phyloP scores from a whole-genome alignment of 2,113 vertebrate species.

The Glaucomys volans region DNA sequence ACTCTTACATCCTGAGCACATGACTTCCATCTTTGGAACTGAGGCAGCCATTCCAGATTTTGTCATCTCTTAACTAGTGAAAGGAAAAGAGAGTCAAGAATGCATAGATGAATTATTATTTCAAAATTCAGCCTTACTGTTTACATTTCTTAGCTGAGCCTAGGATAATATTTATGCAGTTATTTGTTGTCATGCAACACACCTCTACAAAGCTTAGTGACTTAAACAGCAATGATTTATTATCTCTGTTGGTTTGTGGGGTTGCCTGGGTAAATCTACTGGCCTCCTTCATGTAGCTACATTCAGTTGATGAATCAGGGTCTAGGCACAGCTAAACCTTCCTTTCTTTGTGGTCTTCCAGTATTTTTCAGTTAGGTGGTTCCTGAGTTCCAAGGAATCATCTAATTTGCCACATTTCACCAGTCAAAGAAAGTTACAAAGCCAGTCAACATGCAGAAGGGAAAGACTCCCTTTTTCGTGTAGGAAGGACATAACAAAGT shows the following conservation, averaged over 20 bases:
- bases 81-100: background rate
- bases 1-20: background rate
- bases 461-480: background rate
- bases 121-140: background rate
- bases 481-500: background rate
- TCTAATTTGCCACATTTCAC: background rate
- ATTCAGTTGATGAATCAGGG: background rate
- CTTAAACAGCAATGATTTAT: background rate
- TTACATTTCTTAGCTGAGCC: background rate
- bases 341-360: background rate
- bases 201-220: background rate
- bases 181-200: background rate
- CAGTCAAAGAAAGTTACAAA: background rate
- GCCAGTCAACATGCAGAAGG: background rate
- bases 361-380: background rate
- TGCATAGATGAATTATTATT: background rate
- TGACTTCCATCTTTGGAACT: background rate
- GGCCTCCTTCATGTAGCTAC: background rate
- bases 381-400: background rate
- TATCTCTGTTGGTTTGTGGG: background rate
- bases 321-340: background rate
- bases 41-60: background rate
- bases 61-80: background rate
- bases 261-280: background rate
- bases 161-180: background rate